Base-by-base conservation (phyloP, 2,888 invertebrate species). In the Tribolium freemani region DNA sequence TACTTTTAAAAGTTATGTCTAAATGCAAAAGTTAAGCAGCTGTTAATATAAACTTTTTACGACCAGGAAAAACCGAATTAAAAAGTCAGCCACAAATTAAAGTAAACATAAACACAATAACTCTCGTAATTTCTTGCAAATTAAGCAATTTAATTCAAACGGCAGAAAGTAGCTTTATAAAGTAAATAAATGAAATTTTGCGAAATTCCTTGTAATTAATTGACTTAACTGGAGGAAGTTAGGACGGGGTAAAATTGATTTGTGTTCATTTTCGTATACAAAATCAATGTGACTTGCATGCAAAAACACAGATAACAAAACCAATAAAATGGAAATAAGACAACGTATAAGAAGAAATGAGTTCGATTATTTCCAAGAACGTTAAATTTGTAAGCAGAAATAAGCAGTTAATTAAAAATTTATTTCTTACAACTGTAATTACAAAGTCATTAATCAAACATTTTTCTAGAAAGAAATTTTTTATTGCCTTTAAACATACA, bases 81-180 rank as follows among this genome's bases (percentile, higher is more conserved):
- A 26, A 26, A 26, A 26, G 26, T 26, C 26, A 26, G 26, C 26
- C 26, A 26, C 26, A 45, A 58, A 44, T n/a, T 44, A 45, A 58
- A 38, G 26, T 30, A 38, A 57, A 57, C 16, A 16, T 8, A 57
- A 44, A 56, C 31, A 58, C 58, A 45, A 8, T 58, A 44, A 45
- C 16, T 31, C 20, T 13, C 45, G 9, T 16, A 45, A 56, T 3
- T 56, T 45, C 16, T 20, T 58, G 44, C 45, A 45, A 58, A 58
- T 58, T 44, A 58, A 6, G 9, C 44, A 13, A 58, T 58, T 58
- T 44, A 44, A 58, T 58, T 45, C n/a, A n/a, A 54, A 56, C 56
- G 31, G 16, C n/a, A 26, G 31, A 10, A 38, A 31, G 44, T 58
- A 45, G 45, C 58, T 54, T 45, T 44, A 58, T 20, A 44, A 58